Base-by-base conservation (phyloP, 2,888 invertebrate genomes). In the Plebejus anna region DNA sequence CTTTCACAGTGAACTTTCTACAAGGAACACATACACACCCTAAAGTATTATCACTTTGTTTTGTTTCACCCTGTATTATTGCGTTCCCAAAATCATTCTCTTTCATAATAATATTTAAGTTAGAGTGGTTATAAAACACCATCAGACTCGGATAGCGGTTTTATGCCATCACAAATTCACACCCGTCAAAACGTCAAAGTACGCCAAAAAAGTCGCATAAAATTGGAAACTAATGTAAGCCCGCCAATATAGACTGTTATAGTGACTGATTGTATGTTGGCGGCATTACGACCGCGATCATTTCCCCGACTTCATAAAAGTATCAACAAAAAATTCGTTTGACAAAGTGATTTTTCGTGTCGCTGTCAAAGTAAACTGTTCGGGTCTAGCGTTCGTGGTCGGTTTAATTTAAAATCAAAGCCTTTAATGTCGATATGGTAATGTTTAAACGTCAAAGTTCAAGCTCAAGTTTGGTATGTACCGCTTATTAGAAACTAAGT, bases 291-390 rank as follows among this genome's bases (percentile, higher is more conserved):
- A 55, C 73, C 55, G 55, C 73, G 51, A 51, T 73, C 51, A 32
- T 16, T 47, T 55, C 55, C 28, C 73, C 51, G 28, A 55, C 28
- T 55, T 32, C 73, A 73, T 51, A 32, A 47, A 73, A 47, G 73
- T 55, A 73, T 32, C 55, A 73, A 73, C 28, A 73, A 72, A 72
- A 51, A 32, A 55, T 22, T 72, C 72, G 51, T 51, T 72, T 72
- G 51, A 73, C 55, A 73, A 55, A 73, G 73, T 73, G 73, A 73
- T 5, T 55, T 73, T 55, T 55, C 73, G 73, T 73, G 73, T 73
- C 55, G 55, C 73, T 51, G 55, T 55, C 73, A 55, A 73, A 73
- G 32, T 73, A 32, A 55, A 73, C 51, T 13, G 28, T 73, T 51
- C 28, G 73, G 7, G 73, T 73, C 55, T 73, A 73, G 66, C 66